A percentile compares a stretch with the other conserved stretches of the same genome.
These are phyloP conservation scores for Lithobates pipiens DNA, from an alignment of 2,797 vertebrate species.

Conservation along the genomic window DNA sequence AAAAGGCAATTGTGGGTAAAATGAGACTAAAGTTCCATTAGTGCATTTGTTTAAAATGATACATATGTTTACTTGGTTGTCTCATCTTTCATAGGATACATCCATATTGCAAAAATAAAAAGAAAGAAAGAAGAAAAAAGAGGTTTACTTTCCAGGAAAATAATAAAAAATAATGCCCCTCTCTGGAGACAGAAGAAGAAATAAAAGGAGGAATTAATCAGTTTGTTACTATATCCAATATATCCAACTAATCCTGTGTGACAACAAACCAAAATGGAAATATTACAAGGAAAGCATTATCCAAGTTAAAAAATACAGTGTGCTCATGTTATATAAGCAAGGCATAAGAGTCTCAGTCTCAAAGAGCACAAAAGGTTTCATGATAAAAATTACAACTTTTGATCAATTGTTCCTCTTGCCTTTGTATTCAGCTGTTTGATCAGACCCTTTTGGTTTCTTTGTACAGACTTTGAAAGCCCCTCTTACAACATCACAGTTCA, in stretches of 20 bases:
- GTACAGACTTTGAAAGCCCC: slow-evolving; percentile 26
- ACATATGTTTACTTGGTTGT: slow-evolving; percentile 12
- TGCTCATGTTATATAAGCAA: background rate
- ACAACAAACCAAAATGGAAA: slow-evolving; percentile 12
- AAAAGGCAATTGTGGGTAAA: slow-evolving; percentile 35
- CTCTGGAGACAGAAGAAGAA: no score
- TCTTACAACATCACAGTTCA: slow-evolving; percentile 36
- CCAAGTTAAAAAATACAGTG: background rate
- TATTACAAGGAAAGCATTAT: background rate
- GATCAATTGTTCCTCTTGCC: slow-evolving; percentile 44
- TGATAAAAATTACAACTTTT: slow-evolving; percentile 43
- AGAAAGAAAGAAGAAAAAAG: background rate
- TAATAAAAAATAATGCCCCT: no score
- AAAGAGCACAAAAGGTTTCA: slow-evolving; percentile 40
- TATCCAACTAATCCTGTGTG: background rate
- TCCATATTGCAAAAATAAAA: background rate
- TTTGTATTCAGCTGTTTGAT: slow-evolving; percentile 46
- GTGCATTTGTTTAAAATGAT: slow-evolving; percentile 18
- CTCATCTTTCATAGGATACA: background rate
- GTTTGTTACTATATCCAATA: no score
- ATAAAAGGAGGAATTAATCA: no score
- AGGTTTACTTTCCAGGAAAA: background rate
- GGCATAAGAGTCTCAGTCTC: slow-evolving; percentile 6
- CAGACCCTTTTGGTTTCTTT: slow-evolving; percentile 44
- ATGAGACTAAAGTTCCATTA: slow-evolving; percentile 26